A percentile compares a stretch with the other conserved stretches of the same genome.
Conservation (phyloP, 1,140 invertebrate genomes). For the Drosophila seguyi region DNA sequence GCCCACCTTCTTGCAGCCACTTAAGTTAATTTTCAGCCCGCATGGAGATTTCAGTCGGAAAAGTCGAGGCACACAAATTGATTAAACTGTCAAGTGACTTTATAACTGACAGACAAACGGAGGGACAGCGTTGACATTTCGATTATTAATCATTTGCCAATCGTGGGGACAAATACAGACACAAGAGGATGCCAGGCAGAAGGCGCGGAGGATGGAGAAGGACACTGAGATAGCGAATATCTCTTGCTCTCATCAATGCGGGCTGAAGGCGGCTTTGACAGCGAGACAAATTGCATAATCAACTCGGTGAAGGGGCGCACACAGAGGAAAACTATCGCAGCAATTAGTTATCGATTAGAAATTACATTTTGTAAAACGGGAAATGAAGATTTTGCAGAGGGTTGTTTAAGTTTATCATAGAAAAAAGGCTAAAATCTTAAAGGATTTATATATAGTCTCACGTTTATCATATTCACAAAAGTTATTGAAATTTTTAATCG, state of each 20-base stretch:
- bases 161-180: conserved; percentile 13
- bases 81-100: conserved; percentile 83
- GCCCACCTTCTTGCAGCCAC: conserved; percentile 10
- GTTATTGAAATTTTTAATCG: no score
- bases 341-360: neutral
- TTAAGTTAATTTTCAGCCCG: conserved; percentile 42
- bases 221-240: conserved; percentile 17
- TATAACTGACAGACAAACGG: conserved; percentile 66
- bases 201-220: conserved; percentile 6
- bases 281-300: conserved; percentile 61
- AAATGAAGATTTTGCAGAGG: no score
- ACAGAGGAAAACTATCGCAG: neutral
- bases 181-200: neutral
- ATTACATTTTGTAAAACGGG: neutral
- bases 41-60: conserved; percentile 35
- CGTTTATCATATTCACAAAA: no score
- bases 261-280: conserved; percentile 55
- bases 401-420: no score
- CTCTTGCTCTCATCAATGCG: conserved; percentile 62
- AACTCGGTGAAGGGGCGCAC: conserved; percentile 13
- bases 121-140: conserved; percentile 70
- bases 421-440: no score
- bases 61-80: conserved; percentile 65
- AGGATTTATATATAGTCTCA: no score
- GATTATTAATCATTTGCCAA: conserved; percentile 78